Conservation (phyloP, 92 coral and sea anemone genomes). For the Umimayanthus kanabou region DNA sequence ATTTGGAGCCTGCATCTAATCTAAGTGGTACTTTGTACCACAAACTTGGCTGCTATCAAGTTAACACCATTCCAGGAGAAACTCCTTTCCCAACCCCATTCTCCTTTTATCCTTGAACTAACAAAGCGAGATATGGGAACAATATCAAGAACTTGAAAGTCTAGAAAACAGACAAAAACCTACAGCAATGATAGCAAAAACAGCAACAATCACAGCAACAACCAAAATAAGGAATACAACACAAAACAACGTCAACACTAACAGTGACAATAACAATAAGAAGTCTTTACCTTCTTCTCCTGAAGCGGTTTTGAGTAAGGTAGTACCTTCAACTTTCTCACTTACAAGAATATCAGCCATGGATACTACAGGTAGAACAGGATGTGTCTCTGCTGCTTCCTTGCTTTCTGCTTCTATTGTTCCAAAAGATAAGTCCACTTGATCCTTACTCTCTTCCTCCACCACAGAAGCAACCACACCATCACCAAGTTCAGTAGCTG, state of each 20-base stretch:
- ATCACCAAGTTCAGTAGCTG: not conserved
- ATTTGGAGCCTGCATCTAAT: too few relatives aligned
- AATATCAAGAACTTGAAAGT: too few relatives aligned
- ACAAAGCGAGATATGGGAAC: too few relatives aligned
- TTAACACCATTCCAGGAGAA: too few relatives aligned
- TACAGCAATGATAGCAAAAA: not conserved
- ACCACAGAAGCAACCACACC: not conserved
- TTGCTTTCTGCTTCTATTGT: not conserved
- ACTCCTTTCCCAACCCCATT: too few relatives aligned
- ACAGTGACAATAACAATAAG: not conserved
- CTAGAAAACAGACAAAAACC: not conserved
- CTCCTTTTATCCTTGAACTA: too few relatives aligned
- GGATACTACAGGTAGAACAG: not conserved
- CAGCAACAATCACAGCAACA: not conserved
- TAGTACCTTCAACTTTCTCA: slow-evolving; percentile 24
- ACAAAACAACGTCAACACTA: not conserved
- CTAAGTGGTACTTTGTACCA: too few relatives aligned
- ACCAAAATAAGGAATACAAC: not conserved
- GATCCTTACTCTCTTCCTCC: not conserved
- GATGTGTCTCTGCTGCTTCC: not conserved
- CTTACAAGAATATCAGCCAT: not conserved
- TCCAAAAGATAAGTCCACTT: not conserved
- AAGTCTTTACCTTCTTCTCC: slow-evolving; percentile 9
- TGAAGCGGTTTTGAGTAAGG: slow-evolving; percentile 17
- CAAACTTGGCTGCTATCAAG: too few relatives aligned